Evolutionary conservation across 2,113 vertebrate species (phyloP).

Genomic region (Malurus melanocephalus): DNA sequence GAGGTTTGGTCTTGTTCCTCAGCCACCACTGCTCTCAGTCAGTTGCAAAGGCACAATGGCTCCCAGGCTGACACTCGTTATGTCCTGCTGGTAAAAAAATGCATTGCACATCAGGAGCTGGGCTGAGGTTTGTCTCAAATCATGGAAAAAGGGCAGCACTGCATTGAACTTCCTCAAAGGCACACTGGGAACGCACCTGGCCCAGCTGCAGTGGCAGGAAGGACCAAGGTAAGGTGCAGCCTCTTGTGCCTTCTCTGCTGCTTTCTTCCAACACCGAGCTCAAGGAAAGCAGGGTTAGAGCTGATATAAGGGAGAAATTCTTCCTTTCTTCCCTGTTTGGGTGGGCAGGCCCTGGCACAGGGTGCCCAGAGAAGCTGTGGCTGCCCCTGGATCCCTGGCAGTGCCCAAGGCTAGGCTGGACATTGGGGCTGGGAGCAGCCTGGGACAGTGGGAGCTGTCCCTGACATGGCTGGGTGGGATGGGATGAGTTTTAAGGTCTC

Average conservation of each 20-base stretch:
- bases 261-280: accelerated
- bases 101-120: neutral
- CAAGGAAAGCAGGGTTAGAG: neutral
- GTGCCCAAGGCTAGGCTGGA: neutral
- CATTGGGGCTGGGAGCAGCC: neutral
- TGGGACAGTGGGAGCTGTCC: neutral
- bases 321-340: neutral
- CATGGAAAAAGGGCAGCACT: neutral
- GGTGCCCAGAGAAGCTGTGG: neutral
- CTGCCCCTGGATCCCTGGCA: neutral
- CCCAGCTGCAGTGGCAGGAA: neutral
- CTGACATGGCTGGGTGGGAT: neutral
- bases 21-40: neutral
- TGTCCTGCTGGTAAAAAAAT: neutral
- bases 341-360: neutral
- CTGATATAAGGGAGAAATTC: neutral
- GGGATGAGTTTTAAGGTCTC: accelerated
- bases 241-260: neutral
- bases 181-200: neutral
- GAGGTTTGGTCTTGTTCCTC: neutral
- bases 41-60: neutral
- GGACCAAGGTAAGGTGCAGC: neutral
- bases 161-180: neutral
- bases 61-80: neutral
- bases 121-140: neutral